Evolutionary conservation across 2,113 vertebrate genomes (phyloP), one percentile per base, ranked within the genome.

Genomic region (Podarcis raffonei): DNA sequence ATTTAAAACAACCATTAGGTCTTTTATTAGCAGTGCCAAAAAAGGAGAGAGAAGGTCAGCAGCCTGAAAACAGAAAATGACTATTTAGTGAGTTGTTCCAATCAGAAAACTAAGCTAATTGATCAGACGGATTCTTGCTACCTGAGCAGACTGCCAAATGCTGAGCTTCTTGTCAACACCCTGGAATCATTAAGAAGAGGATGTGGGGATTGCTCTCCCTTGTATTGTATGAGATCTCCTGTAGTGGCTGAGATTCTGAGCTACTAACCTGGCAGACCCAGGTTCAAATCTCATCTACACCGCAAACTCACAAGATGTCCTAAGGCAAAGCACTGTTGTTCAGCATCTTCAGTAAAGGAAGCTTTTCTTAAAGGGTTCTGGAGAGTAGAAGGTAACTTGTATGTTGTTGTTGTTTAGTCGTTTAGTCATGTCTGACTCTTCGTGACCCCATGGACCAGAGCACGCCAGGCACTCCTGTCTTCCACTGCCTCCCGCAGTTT

Each of bases 1-100:
- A 84, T 84, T 84, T 32, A 84, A 84, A 72, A 84, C 39, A 84
- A 84, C 27, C 16, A 12, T 69, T 72, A 57, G 37, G 42, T 53
- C 66, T 84, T 68, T 84, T 72, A 72, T 72, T 57, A 84, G 30
- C 16, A 72, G 68, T 16, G 23, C 85, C 78, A 16, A 87, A 76
- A 16, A 32, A 85, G 37, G 42, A 18, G 1, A 25, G 23, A 62
- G 8, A 71, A 78, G 76, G 85, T 84, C 76, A 68, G 42, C 3
- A 72, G 81, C 1, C 74, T 79, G 11, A 75, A 90, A 90, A 93
- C 39, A 53, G 18, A 84, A 72, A 84, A 71, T 42, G 23, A 83
- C 59, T 84, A 71, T 84, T 84, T 72, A 84, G 68, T 84, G 65
- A 57, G 25, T 48, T 84, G 32, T 84, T 72, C 83, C 30, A 84